phyloP scores from a whole-genome alignment of 1,140 invertebrate genomes.

The Tribolium castaneum region DNA sequence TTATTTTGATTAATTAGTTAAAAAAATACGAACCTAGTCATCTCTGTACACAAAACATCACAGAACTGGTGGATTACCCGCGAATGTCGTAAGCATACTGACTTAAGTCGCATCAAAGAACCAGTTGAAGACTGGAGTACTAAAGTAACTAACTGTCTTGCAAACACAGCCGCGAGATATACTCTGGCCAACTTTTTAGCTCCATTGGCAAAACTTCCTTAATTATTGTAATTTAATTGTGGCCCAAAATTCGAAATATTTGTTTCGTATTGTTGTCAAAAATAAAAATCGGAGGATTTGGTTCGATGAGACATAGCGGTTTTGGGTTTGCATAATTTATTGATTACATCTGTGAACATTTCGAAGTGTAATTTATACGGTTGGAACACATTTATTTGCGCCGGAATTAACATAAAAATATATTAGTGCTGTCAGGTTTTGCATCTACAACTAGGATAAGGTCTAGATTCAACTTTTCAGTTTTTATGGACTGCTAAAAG shows the following conservation, averaged over 20 bases:
- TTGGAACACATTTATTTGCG: too few species aligned
- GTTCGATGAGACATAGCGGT: too few species aligned
- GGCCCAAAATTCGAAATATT: neutral
- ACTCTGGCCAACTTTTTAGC: slow-evolving; percentile 38
- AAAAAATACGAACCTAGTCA: slow-evolving; percentile 10
- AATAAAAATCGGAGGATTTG: too few species aligned
- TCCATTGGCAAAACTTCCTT: slow-evolving; percentile 2
- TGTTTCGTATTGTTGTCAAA: neutral
- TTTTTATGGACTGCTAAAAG: too few species aligned
- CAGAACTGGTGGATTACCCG: slow-evolving; percentile 24
- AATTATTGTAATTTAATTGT: neutral
- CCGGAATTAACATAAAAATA: too few species aligned
- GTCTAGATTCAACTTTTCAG: too few species aligned
- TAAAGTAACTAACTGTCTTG: slow-evolving; percentile 35
- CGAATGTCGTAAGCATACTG: slow-evolving; percentile 33
- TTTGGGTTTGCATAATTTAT: too few species aligned
- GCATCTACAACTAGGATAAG: too few species aligned
- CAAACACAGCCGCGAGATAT: slow-evolving; percentile 30
- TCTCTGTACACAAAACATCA: slow-evolving; percentile 36
- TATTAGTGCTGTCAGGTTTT: too few species aligned
- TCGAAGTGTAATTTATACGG: too few species aligned
- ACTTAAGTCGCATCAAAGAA: slow-evolving; percentile 36
- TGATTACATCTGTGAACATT: too few species aligned
- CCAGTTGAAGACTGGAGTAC: slow-evolving; percentile 31
- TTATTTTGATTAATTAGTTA: too few species aligned